Base-by-base conservation (phyloP, 2,888 invertebrate genomes). In the Rhagium mordax region DNA sequence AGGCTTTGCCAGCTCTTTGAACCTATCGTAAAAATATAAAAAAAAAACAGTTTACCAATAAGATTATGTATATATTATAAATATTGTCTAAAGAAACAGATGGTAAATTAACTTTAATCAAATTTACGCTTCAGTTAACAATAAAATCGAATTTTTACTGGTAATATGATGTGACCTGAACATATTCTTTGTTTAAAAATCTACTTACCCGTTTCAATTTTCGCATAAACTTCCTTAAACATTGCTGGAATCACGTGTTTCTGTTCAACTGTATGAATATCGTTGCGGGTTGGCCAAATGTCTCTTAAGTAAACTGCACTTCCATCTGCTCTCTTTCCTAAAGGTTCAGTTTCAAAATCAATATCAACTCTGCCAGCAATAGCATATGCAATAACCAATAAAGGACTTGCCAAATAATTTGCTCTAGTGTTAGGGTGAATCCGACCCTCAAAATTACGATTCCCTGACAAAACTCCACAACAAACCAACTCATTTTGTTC, bases 401-500 rank as follows among this genome's bases (percentile, higher is more conserved):
- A 91, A 0, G 99, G 99, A n/a, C 98, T 98, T 0, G 99, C 99
- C 77, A 99, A 90, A 86, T 99, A 99, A 89, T 99, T 99, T 48
- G 99, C 99, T 20, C 98, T 89, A 0, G 98, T 98, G 86, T 96
- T 94, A 0, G 99, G 98, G 87, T 99, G 98, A 85, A 99, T 97
- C 62, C 99, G 92, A 0, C 99, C 99, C 87, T 99, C 99, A 87
- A 99, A 99, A 89, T 99, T 99, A 3, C 99, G 91, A 88, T 99
- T 99, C 0, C 99, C 99, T 0, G 98, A 98, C 0, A 99, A 89
- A 0, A 99, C 98, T 0, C 98, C 98, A 84, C 96, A 96, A 83
- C 98, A 98, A 0, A 99, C 96, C 53, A 99, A 89, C 85, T 96
- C 96, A 85, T 97, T 96, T 90, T 94, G 94, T 85, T 98, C 98